A percentile compares a stretch with the other conserved stretches of the same genome.
Evolutionary conservation across 1,140 invertebrate genomes (phyloP).

Genomic region (Meloidogyne exigua): DNA sequence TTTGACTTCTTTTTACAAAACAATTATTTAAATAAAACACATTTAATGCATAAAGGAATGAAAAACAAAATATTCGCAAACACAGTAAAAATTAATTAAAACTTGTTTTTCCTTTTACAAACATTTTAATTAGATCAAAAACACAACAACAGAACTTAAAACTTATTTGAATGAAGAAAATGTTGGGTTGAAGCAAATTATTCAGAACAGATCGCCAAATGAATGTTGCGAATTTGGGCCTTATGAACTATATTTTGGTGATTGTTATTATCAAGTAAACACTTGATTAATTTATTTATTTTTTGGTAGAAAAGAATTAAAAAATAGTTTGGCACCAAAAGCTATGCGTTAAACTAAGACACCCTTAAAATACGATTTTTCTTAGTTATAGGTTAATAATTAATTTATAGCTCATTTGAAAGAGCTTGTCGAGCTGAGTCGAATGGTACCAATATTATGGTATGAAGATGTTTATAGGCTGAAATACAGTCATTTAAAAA

Average conservation of each 20-base stretch:
- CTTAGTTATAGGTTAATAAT: no score
- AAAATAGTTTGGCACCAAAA: no score
- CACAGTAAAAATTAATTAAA: background rate
- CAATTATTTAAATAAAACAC: slow-evolving; percentile 5
- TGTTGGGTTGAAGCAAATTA: slow-evolving; percentile 10
- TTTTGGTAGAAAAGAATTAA: no score
- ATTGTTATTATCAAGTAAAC: slow-evolving; percentile 53
- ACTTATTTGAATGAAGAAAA: background rate
- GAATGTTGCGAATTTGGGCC: slow-evolving; percentile 50
- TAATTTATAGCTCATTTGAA: no score
- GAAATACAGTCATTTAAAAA: no score
- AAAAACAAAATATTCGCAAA: background rate
- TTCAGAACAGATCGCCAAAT: slow-evolving; percentile 12
- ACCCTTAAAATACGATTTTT: no score
- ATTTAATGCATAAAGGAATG: background rate
- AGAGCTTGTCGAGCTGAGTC: no score
- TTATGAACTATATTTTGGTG: slow-evolving; percentile 32
- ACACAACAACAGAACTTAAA: background rate
- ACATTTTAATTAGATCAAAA: background rate
- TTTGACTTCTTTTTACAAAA: slow-evolving; percentile 36
- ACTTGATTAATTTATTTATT: no score
- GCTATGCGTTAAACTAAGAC: no score
- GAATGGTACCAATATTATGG: no score
- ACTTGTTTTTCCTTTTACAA: no score
- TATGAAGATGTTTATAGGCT: no score